These are phyloP conservation scores for Hyla sarda DNA, from an alignment of 2,113 vertebrate species.

Conservation along the genomic window DNA sequence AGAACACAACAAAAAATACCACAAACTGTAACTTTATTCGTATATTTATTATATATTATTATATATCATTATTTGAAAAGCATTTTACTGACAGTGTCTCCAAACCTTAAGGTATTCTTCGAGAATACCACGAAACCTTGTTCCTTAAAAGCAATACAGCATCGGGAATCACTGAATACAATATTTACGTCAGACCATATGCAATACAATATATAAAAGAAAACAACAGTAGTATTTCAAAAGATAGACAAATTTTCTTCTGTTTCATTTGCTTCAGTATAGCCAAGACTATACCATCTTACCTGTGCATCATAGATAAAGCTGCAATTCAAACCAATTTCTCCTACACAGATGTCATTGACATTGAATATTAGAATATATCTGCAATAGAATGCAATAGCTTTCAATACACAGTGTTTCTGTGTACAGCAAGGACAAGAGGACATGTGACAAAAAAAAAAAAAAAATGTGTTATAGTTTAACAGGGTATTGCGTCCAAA, in stretches of 20 bases:
- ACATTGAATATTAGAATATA: not conserved
- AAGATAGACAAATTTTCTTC: not conserved
- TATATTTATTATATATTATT: not conserved
- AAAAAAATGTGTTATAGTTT: too few species aligned
- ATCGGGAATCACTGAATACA: not conserved
- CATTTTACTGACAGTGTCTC: not conserved
- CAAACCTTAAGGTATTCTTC: not conserved
- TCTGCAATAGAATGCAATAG: not conserved
- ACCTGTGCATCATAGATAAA: not conserved
- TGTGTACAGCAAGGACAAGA: not conserved
- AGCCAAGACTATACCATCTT: not conserved
- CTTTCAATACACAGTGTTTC: not conserved
- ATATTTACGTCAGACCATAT: not conserved
- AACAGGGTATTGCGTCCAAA: too few species aligned
- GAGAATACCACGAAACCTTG: not conserved
- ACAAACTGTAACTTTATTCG: slow-evolving; percentile 17
- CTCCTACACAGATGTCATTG: not conserved
- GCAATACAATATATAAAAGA: not conserved
- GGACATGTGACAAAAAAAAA: not conserved
- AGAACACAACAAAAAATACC: not conserved
- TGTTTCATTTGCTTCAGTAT: not conserved
- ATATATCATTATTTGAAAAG: not conserved
- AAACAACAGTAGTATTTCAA: not conserved
- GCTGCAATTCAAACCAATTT: not conserved
- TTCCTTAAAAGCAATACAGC: not conserved